phyloP scores from a whole-genome alignment of 2,797 vertebrate species.

The Phaenicophaeus curvirostris region DNA sequence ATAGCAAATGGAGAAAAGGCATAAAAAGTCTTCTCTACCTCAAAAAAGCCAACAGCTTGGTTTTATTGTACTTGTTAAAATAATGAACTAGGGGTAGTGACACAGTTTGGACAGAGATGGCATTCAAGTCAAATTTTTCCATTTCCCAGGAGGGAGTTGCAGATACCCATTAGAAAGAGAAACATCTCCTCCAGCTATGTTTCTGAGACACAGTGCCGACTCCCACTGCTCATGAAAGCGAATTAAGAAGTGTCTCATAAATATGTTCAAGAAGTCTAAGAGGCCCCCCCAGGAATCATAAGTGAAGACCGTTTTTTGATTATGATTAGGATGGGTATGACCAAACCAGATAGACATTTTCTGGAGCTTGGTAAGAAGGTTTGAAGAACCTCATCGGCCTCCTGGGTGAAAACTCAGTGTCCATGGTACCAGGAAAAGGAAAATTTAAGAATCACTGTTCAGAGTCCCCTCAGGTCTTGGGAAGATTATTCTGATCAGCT shows the following conservation, averaged over 20 bases:
- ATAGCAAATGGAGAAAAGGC: background rate
- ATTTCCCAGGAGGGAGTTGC: background rate
- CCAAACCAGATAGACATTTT: background rate
- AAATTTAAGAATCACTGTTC: background rate
- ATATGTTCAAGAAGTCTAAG: background rate
- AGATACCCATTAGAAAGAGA: background rate
- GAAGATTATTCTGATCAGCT: background rate
- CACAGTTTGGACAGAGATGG: background rate
- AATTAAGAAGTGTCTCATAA: background rate
- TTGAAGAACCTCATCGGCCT: background rate
- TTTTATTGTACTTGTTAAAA: background rate
- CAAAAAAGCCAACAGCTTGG: background rate
- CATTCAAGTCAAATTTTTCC: background rate
- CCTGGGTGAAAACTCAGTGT: background rate
- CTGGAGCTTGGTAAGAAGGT: background rate
- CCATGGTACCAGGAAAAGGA: background rate
- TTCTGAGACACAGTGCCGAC: background rate
- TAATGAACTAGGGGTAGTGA: background rate
- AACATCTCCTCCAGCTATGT: background rate
- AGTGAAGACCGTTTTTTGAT: rapidly evolving
- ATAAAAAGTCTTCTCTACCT: background rate
- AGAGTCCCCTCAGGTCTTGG: background rate
- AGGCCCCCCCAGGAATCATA: background rate
- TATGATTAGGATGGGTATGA: background rate
- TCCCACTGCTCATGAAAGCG: too few species aligned